Evolutionary conservation across 2,797 vertebrate species (phyloP).

Genomic region (Menidia menidia): DNA sequence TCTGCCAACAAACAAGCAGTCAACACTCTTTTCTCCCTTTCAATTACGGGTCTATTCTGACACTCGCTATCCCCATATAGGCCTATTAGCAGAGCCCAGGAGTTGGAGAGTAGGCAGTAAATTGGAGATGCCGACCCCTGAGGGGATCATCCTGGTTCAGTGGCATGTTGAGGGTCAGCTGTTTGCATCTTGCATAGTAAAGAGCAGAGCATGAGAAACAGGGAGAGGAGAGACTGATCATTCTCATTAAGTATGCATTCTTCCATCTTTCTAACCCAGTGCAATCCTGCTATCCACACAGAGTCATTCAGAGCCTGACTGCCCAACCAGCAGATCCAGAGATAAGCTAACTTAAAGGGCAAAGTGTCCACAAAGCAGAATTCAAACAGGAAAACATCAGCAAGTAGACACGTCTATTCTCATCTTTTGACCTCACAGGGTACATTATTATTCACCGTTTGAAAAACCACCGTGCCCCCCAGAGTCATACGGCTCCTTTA

Average conservation of each 20-base stretch:
- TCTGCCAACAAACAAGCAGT: constrained; percentile 65
- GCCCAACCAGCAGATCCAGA: constrained; percentile 53
- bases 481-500: constrained; percentile 27
- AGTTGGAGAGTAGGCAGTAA: constrained; percentile 56
- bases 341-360: constrained; percentile 63
- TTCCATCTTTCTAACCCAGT: constrained; percentile 44
- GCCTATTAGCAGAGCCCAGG: constrained; percentile 53
- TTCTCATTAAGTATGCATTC: constrained; percentile 61
- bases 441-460: constrained; percentile 42
- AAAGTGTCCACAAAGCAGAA: constrained; percentile 58
- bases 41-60: constrained; percentile 72
- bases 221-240: constrained; percentile 60
- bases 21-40: constrained; percentile 64
- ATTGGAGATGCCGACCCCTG: constrained; percentile 65
- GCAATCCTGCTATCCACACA: constrained; percentile 23
- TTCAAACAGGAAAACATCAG: constrained; percentile 59
- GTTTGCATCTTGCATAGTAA: constrained; percentile 62
- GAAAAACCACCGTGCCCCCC: constrained; percentile 39
- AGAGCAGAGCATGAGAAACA: constrained; percentile 36
- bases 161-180: constrained; percentile 60
- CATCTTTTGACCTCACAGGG: constrained; percentile 56
- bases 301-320: constrained; percentile 32
- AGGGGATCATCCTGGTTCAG: constrained; percentile 66
- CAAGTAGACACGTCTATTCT: constrained; percentile 35
- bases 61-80: constrained; percentile 41